These are phyloP conservation scores for Pelobates cultripes DNA, from an alignment of 2,797 vertebrate species.

Conservation along the genomic window DNA sequence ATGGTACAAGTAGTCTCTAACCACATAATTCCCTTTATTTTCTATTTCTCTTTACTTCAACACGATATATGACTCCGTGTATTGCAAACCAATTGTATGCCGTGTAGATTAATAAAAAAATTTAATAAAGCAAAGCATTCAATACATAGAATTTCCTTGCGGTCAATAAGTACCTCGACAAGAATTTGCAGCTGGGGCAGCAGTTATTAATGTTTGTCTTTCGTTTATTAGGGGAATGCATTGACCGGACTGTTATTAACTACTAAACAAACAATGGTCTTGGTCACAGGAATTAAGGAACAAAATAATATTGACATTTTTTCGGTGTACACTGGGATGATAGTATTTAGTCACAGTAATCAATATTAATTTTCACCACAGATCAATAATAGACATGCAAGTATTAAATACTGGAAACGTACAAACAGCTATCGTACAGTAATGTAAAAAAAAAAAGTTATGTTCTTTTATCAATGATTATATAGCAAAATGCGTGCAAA, in stretches of 20 bases:
- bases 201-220: background rate
- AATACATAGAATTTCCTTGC: background rate
- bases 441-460: no score
- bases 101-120: background rate
- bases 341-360: slow-evolving; percentile 1
- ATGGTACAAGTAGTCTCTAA: no score
- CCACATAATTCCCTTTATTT: background rate
- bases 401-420: background rate
- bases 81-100: background rate
- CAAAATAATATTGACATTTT: background rate
- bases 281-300: background rate
- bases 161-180: background rate
- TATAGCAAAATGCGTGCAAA: no score
- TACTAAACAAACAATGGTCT: background rate
- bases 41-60: background rate
- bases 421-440: no score
- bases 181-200: background rate
- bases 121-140: background rate
- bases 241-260: background rate
- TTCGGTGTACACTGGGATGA: background rate
- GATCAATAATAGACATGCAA: background rate
- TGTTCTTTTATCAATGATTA: no score
- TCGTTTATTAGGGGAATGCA: background rate
- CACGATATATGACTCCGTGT: background rate
- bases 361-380: background rate